Percentiles rank a stretch among this genome's conserved stretches.
Conservation (phyloP, 2,113 vertebrate genomes). For the Merops nubicus region DNA sequence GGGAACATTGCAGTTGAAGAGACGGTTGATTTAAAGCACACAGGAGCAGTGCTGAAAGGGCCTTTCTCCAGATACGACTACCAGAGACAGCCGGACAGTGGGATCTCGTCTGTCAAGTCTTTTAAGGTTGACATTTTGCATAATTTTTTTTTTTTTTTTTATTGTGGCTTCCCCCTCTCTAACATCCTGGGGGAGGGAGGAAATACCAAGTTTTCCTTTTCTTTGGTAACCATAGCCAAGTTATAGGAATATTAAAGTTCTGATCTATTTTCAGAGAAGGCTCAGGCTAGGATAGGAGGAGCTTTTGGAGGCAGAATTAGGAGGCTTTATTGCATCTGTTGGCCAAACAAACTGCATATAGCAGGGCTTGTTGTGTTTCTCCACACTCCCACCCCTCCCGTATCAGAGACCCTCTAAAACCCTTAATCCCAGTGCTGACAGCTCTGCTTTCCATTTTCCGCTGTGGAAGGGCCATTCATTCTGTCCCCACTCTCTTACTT, state of each 20-base stretch:
- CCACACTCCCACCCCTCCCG: rapidly evolving
- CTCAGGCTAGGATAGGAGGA: neutral
- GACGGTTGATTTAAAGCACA: slow-evolving; percentile 93
- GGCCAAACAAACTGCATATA: neutral
- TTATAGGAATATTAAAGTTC: neutral
- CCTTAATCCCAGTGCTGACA: neutral
- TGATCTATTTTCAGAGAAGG: neutral
- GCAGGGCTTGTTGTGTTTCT: neutral
- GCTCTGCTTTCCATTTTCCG: neutral
- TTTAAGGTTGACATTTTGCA: slow-evolving; percentile 84
- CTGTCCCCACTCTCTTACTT: neutral
- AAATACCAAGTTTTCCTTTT: neutral
- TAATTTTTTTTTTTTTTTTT: neutral
- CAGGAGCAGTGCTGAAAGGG: slow-evolving; percentile 92
- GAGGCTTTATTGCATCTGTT: neutral
- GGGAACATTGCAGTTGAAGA: slow-evolving; percentile 98
- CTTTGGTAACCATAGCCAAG: neutral
- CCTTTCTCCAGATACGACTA: slow-evolving; percentile 98
- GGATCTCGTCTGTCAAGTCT: slow-evolving; percentile 97
- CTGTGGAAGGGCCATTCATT: neutral
- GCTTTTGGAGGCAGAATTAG: neutral
- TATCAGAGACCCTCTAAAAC: neutral
- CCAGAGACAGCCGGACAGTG: slow-evolving; percentile 97
- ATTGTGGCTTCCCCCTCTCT: neutral
- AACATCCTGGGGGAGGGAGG: neutral